A percentile compares a stretch with the other conserved stretches of the same genome.
Conservation (phyloP, 2,888 invertebrate species). For the Amblyjoppa proteus region DNA sequence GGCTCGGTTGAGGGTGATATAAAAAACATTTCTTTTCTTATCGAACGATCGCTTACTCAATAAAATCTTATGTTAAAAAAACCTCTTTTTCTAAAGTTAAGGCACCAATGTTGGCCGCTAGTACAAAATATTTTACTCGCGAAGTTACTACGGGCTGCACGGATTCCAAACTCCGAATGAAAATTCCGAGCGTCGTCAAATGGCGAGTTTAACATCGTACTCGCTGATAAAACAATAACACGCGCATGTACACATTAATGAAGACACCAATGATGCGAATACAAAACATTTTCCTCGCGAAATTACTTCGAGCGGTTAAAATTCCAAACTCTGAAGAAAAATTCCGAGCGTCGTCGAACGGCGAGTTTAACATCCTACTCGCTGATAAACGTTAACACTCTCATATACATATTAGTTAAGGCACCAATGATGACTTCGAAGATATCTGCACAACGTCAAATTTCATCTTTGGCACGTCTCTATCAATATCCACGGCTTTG, state of each 20-base stretch:
- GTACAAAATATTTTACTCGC: not conserved
- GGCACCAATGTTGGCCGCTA: not conserved
- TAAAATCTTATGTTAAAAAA: not conserved
- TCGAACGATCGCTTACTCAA: conserved; percentile 10
- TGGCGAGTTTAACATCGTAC: not conserved
- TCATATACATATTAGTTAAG: too few species aligned
- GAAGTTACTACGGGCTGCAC: not conserved
- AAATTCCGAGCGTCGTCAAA: conserved; percentile 1
- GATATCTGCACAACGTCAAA: too few species aligned
- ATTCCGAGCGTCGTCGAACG: too few species aligned
- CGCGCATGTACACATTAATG: too few species aligned
- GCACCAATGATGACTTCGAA: too few species aligned
- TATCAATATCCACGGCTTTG: too few species aligned
- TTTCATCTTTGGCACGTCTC: too few species aligned
- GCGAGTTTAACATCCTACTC: too few species aligned
- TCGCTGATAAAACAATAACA: not conserved
- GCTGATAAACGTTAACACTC: not conserved
- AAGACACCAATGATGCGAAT: too few species aligned
- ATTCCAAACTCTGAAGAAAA: not conserved
- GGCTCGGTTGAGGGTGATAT: not conserved
- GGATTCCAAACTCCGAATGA: not conserved
- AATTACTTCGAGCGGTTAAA: too few species aligned
- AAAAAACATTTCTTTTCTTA: conserved; percentile 20
- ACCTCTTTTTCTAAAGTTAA: not conserved
- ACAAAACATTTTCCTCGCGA: not conserved